Conservation (phyloP, 2,888 invertebrate genomes). For the Blastobasis lacticolella region DNA sequence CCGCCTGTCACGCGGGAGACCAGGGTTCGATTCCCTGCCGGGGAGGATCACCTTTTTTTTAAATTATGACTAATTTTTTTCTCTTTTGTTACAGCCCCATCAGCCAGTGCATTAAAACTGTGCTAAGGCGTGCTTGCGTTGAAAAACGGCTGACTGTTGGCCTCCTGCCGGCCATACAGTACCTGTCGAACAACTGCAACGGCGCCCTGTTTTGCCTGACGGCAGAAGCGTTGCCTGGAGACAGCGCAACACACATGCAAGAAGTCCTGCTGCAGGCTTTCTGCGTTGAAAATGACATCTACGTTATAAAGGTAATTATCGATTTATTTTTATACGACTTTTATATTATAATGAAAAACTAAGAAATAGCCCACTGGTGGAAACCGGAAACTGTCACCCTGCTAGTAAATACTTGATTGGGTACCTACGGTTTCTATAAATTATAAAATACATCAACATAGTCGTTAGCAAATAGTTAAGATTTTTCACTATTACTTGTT, state of each 20-base stretch:
- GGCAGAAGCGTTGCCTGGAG: constrained; percentile 78
- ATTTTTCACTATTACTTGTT: no score
- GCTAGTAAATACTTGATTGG: no score
- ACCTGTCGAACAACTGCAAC: constrained; percentile 72
- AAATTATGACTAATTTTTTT: constrained; percentile 1
- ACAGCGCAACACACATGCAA: constrained; percentile 85
- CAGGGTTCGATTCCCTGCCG: constrained; percentile 75
- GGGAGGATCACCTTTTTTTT: constrained; percentile 33
- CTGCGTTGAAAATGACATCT: constrained; percentile 85
- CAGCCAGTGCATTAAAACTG: constrained; percentile 68
- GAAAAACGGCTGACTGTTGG: constrained; percentile 77
- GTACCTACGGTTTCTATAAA: no score
- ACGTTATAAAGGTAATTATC: constrained; percentile 78
- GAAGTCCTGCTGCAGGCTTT: constrained; percentile 85
- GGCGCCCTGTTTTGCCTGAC: constrained; percentile 81
- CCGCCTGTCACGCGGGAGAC: constrained; percentile 76
- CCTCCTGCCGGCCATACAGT: constrained; percentile 76
- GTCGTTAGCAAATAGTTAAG: background rate
- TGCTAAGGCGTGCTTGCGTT: constrained; percentile 66
- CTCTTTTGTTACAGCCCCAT: constrained; percentile 55
- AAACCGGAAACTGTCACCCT: no score
- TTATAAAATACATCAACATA: background rate
- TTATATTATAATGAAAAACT: background rate
- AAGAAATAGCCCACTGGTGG: background rate
- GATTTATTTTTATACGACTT: background rate